Percentiles rank a stretch among this genome's conserved stretches.
These are phyloP conservation scores for Zaprionus kolodkinae DNA, from an alignment of 1,140 invertebrate species.

Conservation along the genomic window DNA sequence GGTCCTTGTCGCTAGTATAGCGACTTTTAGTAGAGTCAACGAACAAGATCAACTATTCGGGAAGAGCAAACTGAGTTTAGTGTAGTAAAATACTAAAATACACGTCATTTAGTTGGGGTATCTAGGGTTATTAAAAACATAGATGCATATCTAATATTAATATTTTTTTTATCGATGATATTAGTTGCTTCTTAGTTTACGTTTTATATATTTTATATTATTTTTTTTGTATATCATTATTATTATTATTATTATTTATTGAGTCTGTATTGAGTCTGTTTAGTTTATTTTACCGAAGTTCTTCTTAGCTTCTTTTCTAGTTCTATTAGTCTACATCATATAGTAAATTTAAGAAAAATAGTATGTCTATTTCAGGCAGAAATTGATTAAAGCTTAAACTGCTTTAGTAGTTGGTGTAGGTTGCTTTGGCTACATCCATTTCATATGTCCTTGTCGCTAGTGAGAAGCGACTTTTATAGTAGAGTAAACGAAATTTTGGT, in stretches of 20 bases:
- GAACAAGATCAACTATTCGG: too few relatives aligned
- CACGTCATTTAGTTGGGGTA: constrained; percentile 33
- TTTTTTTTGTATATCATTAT: too few relatives aligned
- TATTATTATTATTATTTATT: too few relatives aligned
- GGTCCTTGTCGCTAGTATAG: constrained; percentile 7
- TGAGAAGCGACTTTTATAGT: constrained; percentile 23
- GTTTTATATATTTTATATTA: too few relatives aligned
- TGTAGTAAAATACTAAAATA: too few relatives aligned
- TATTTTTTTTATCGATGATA: background rate
- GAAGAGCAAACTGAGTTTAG: too few relatives aligned
- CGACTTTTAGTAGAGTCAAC: too few relatives aligned
- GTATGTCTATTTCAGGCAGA: background rate
- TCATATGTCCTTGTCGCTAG: constrained; percentile 16
- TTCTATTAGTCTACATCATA: too few relatives aligned
- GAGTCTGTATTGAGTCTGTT: too few relatives aligned
- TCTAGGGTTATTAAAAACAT: background rate
- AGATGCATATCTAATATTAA: too few relatives aligned
- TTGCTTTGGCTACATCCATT: constrained; percentile 34
- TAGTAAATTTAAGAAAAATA: background rate
- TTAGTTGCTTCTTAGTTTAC: background rate
- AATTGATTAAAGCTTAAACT: background rate
- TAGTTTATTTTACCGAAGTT: too few relatives aligned
- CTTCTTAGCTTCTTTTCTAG: too few relatives aligned
- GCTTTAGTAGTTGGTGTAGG: background rate
- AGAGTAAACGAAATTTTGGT: constrained; percentile 35